Evolutionary conservation across 1,140 invertebrate species (phyloP), one percentile per base, ranked within the genome.

Genomic region (Danaus plexippus): DNA sequence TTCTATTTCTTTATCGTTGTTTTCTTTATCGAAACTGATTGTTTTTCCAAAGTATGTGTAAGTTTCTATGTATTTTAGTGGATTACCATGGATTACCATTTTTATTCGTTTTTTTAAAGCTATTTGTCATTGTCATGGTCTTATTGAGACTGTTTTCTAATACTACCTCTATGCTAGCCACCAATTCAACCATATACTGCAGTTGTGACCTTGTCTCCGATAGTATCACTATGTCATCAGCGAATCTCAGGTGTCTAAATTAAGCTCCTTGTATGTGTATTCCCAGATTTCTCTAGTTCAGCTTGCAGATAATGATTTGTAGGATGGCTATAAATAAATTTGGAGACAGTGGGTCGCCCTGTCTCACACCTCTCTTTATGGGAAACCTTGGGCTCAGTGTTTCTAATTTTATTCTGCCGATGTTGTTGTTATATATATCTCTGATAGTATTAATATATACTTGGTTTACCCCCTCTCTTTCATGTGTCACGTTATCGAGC

Each of bases 171-270:
- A 15, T 11, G 41, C 63, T 65, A 18, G 58, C 50, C 22, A 13
- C 2, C 12, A 49, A 8, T 55, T 61, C 52, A 5, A 61, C 52
- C 59, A 65, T 65, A 9, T 40, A 41, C 32, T 61, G 58, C 8
- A 65, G n/a, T 40, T 65, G 51, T 10, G 11, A 13, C 11, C 52
- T 52, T 42, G 52, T 43, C 15, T 59, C 61, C 15, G 57, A 51
- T 40, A 63, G 32, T 11, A 59, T 4, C 1, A 60, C 54, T 46
- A 64, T 10, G 57, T 57, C 57, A 9, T 64, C 54, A 11, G 54
- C 58, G 43, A 64, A 59, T 56, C 59, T 58, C 18, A 61, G 40
- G 11, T 66, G 59, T 50, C 56, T 61, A 49, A 66, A n/a, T n/a
- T 47, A 59, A 10, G n/a, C 47, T 13, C 44, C 63, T 2, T 61